A percentile compares a stretch with the other conserved stretches of the same genome.
Evolutionary conservation across 2,888 invertebrate genomes (phyloP).

Genomic region (Chrysolina americana): DNA sequence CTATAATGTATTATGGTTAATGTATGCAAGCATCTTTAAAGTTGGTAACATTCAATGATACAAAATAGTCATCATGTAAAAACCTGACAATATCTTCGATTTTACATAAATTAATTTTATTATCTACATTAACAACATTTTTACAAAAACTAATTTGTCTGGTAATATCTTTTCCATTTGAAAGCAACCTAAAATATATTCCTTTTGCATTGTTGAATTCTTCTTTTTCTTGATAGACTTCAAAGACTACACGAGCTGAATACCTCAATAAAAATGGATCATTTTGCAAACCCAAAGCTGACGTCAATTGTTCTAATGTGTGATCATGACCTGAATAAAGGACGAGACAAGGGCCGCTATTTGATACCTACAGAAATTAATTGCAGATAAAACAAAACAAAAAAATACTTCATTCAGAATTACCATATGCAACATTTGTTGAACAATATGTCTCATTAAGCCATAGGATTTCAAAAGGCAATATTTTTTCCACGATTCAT

Average conservation of each 20-base stretch:
- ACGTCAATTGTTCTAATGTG: slow-evolving; percentile 86
- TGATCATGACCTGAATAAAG: slow-evolving; percentile 90
- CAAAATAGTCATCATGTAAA: slow-evolving; percentile 89
- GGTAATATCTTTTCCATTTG: slow-evolving; percentile 91
- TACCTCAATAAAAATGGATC: slow-evolving; percentile 81
- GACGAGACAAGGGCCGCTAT: slow-evolving; percentile 65
- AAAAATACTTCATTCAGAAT: not conserved
- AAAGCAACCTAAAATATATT: slow-evolving; percentile 86
- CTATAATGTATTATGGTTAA: slow-evolving; percentile 7
- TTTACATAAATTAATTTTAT: slow-evolving; percentile 79
- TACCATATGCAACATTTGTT: slow-evolving; percentile 86
- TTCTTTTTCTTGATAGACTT: slow-evolving; percentile 83
- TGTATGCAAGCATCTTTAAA: slow-evolving; percentile 85
- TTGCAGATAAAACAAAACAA: not conserved
- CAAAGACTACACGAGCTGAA: slow-evolving; percentile 89
- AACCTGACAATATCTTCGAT: slow-evolving; percentile 91
- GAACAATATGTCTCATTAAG: slow-evolving; percentile 84
- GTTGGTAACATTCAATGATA: slow-evolving; percentile 87
- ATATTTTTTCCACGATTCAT: slow-evolving; percentile 75
- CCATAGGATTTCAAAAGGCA: slow-evolving; percentile 86
- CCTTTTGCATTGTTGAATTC: slow-evolving; percentile 71
- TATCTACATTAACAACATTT: slow-evolving; percentile 72
- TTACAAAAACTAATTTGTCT: slow-evolving; percentile 86
- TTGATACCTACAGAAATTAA: slow-evolving; percentile 60
- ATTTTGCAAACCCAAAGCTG: slow-evolving; percentile 82